Evolutionary conservation across 1,140 invertebrate species (phyloP).

Genomic region (Yoshiicerus persimilis): DNA sequence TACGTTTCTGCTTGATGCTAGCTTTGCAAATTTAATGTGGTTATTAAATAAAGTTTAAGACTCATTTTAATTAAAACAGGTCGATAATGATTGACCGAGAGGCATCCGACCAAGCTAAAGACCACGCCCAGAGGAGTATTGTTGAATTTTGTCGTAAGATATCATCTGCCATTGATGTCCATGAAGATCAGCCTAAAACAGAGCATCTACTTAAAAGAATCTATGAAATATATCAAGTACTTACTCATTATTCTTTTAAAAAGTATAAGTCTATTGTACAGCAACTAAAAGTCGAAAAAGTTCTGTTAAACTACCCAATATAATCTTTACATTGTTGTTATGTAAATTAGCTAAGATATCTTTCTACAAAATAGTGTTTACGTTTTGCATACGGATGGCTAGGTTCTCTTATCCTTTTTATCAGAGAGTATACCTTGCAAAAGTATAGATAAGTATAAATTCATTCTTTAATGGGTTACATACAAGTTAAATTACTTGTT

Average conservation of each 20-base stretch:
- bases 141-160: constrained; percentile 48
- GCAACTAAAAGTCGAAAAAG: background rate
- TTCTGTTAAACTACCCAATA: background rate
- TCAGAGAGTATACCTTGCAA: background rate
- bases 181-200: constrained; percentile 43
- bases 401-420: background rate
- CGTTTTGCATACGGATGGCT: background rate
- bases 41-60: background rate
- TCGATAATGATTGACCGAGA: constrained; percentile 48
- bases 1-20: no score
- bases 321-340: background rate
- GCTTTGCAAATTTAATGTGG: background rate
- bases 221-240: constrained; percentile 48
- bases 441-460: background rate
- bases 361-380: background rate
- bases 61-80: constrained; percentile 23
- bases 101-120: constrained; percentile 44
- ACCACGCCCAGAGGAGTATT: constrained; percentile 41
- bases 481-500: background rate
- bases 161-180: constrained; percentile 45
- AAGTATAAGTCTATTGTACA: background rate
- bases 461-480: background rate
- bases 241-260: background rate
- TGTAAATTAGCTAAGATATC: background rate
- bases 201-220: constrained; percentile 43